Percentiles rank a stretch among this genome's conserved stretches.
These are phyloP conservation scores for Drosophila anceps DNA, from an alignment of 2,888 invertebrate genomes.

Conservation along the genomic window DNA sequence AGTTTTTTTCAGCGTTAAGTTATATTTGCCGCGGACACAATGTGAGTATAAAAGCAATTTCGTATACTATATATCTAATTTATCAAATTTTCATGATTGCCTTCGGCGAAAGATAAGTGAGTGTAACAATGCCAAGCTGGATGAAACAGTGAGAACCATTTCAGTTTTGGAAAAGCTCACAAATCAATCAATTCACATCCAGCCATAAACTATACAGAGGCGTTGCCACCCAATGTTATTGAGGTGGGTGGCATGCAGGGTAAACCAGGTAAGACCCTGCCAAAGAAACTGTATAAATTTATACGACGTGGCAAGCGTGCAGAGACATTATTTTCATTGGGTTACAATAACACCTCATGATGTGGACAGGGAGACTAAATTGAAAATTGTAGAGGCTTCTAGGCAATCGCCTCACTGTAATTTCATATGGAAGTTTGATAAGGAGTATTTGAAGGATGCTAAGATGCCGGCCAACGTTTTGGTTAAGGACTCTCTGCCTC, in stretches of 20 bases:
- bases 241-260: slow-evolving; percentile 83
- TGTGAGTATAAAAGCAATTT: slow-evolving; percentile 37
- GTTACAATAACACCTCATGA: slow-evolving; percentile 59
- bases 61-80: background rate
- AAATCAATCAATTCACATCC: slow-evolving; percentile 77
- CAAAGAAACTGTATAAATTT: slow-evolving; percentile 72
- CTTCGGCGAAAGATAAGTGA: slow-evolving; percentile 58
- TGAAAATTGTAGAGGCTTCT: slow-evolving; percentile 72
- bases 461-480: slow-evolving; percentile 40
- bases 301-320: slow-evolving; percentile 72
- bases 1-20: slow-evolving; percentile 64
- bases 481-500: slow-evolving; percentile 66
- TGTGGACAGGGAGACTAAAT: slow-evolving; percentile 43
- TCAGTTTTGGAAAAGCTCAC: slow-evolving; percentile 60
- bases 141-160: slow-evolving; percentile 50
- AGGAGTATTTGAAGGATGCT: slow-evolving; percentile 51
- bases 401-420: slow-evolving; percentile 75
- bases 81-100: slow-evolving; percentile 7
- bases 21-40: slow-evolving; percentile 54
- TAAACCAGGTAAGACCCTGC: slow-evolving; percentile 60
- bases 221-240: slow-evolving; percentile 79
- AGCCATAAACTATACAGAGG: slow-evolving; percentile 70
- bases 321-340: slow-evolving; percentile 80
- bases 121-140: slow-evolving; percentile 51
- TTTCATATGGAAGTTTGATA: slow-evolving; percentile 83